A percentile compares a stretch with the other conserved stretches of the same genome.
phyloP scores from a whole-genome alignment of 35 echinoderm and acorn worm genomes.

The Strongylocentrotus purpuratus region DNA sequence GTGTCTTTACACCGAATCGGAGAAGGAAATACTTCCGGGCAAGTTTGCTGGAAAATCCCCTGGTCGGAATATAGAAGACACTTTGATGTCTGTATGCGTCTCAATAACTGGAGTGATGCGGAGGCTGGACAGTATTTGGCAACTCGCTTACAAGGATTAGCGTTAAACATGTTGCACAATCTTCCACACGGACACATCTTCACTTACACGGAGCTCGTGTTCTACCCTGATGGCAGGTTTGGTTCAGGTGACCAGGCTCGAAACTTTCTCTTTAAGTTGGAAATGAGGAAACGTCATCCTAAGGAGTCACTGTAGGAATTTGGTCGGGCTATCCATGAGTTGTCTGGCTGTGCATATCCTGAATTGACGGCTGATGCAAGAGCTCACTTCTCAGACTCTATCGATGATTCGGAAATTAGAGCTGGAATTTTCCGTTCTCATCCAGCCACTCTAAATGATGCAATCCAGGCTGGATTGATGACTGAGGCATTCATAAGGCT shows the following conservation, averaged over 20 bases:
- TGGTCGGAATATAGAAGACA: too few species aligned
- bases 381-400: conserved; percentile 56
- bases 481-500: conserved; percentile 24
- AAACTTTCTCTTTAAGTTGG: not conserved
- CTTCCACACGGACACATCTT: too few species aligned
- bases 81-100: too few species aligned
- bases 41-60: too few species aligned
- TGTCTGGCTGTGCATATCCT: conserved; percentile 52
- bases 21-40: too few species aligned
- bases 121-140: too few species aligned
- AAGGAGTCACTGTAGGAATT: conserved; percentile 56
- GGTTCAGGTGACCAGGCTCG: not conserved
- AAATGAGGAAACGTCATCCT: not conserved
- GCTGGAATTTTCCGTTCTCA: conserved; percentile 50
- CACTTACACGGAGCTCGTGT: too few species aligned
- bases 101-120: too few species aligned
- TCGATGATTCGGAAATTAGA: conserved; percentile 30
- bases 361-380: conserved; percentile 44
- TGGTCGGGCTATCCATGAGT: conserved; percentile 55
- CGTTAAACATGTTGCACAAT: too few species aligned
- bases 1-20: too few species aligned
- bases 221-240: too few species aligned
- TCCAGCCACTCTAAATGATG: conserved; percentile 58
- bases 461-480: conserved; percentile 46
- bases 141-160: too few species aligned